phyloP scores from a whole-genome alignment of 2,888 invertebrate genomes.

The Oligia fasciuncula region DNA sequence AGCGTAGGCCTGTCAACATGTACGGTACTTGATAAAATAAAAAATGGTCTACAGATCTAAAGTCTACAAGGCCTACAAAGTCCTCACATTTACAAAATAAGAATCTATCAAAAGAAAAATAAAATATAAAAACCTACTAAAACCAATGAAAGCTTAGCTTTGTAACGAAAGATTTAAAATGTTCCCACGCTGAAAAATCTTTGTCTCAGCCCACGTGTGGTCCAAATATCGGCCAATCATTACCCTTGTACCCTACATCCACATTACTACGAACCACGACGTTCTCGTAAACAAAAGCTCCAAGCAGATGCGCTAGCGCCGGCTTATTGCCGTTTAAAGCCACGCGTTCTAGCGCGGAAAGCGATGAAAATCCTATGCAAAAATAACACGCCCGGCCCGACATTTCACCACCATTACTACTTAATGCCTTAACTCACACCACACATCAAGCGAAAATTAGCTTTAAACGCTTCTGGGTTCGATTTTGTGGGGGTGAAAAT shows the following conservation, averaged over 20 bases:
- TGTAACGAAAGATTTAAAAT: constrained; percentile 9
- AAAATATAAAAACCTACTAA: no score
- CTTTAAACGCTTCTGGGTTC: constrained; percentile 56
- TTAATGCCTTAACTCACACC: constrained; percentile 68
- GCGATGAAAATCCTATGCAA: constrained; percentile 86
- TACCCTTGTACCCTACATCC: constrained; percentile 56
- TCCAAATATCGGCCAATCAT: constrained; percentile 23
- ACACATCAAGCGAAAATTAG: constrained; percentile 61
- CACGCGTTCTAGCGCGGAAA: constrained; percentile 81
- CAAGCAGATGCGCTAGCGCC: constrained; percentile 72
- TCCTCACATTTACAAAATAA: no score
- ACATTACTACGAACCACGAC: constrained; percentile 63
- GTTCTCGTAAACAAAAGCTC: constrained; percentile 81
- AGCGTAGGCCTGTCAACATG: no score
- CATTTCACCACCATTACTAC: constrained; percentile 74
- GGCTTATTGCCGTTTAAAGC: constrained; percentile 87
- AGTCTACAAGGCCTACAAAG: no score
- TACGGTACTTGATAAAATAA: no score
- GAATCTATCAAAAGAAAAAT: no score
- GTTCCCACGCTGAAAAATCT: constrained; percentile 6
- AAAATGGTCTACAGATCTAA: no score
- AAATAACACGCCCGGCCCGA: constrained; percentile 86
- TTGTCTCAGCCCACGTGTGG: constrained; percentile 17
- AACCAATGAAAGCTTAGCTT: background rate
- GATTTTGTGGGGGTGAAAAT: constrained; percentile 65